A percentile compares a stretch with the other conserved stretches of the same genome.
Conservation (phyloP, 1,140 invertebrate species). For the Eurosta solidaginis region DNA sequence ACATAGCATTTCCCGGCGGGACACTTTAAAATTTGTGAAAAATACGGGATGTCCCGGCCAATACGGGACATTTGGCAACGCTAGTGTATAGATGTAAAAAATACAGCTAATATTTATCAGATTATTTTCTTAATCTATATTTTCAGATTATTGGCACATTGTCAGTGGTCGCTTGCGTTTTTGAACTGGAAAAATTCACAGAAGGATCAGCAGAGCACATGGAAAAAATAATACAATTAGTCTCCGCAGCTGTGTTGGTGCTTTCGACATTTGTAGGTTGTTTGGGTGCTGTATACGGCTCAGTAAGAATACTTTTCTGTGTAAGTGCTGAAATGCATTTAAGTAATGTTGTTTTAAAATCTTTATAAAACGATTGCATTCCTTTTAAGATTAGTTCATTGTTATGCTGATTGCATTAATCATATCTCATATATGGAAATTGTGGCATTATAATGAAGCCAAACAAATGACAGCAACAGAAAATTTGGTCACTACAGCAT, state of each 20-base stretch:
- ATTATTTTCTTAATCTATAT: neutral
- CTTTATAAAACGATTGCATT: neutral
- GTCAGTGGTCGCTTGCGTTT: slow-evolving; percentile 46
- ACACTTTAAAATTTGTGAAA: too few species aligned
- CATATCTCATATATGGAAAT: slow-evolving; percentile 44
- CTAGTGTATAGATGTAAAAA: neutral
- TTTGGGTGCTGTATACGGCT: slow-evolving; percentile 47
- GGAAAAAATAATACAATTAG: slow-evolving; percentile 46
- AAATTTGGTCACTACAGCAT: slow-evolving; percentile 44
- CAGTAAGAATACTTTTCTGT: slow-evolving; percentile 49
- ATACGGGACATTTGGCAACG: too few species aligned
- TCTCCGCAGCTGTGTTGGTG: slow-evolving; percentile 40
- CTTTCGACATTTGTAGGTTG: slow-evolving; percentile 49
- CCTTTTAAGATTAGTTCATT: slow-evolving; percentile 39
- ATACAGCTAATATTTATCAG: neutral
- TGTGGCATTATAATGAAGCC: slow-evolving; percentile 47
- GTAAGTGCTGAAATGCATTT: slow-evolving; percentile 34
- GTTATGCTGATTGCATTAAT: slow-evolving; percentile 42
- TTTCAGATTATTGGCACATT: slow-evolving; percentile 44
- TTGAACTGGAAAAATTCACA: slow-evolving; percentile 43
- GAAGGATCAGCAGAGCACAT: slow-evolving; percentile 45
- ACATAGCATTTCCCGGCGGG: too few species aligned
- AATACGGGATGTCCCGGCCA: too few species aligned
- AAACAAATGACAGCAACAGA: slow-evolving; percentile 43
- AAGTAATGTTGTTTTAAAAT: neutral